phyloP scores from a whole-genome alignment of 2,797 vertebrate species.

The Eidolon dupreanum region DNA sequence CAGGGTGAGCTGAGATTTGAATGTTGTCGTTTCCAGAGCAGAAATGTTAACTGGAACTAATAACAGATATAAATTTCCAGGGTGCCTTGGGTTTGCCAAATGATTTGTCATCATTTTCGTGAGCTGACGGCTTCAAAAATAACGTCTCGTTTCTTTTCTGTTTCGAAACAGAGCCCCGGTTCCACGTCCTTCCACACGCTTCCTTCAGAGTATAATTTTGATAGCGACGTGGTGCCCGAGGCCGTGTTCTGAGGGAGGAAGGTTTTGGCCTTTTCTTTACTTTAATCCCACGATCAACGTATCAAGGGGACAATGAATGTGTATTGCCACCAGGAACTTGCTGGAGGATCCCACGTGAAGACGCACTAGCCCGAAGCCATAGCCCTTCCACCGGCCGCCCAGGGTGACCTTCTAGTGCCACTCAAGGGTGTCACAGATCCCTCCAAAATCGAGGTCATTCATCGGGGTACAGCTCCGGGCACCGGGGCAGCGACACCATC shows the following conservation, averaged over 20 bases:
- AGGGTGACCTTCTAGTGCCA: background rate
- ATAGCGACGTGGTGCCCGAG: constrained; percentile 43
- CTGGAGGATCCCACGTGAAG: background rate
- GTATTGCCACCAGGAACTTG: background rate
- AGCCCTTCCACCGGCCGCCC: background rate
- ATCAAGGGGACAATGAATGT: constrained; percentile 12
- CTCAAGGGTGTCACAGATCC: background rate
- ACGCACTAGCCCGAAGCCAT: background rate
- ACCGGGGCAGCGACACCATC: background rate
- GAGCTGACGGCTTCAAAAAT: constrained; percentile 51
- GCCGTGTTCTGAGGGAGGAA: constrained; percentile 23
- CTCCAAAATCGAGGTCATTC: constrained; percentile 10
- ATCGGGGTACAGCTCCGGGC: background rate
- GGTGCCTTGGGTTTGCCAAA: constrained; percentile 27
- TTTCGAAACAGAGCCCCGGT: constrained; percentile 6
- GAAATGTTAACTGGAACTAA: constrained; percentile 46
- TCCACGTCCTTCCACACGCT: background rate
- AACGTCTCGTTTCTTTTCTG: constrained; percentile 60
- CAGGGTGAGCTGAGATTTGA: background rate
- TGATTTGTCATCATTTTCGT: constrained; percentile 27
- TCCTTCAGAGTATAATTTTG: constrained; percentile 57
- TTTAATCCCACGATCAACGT: background rate
- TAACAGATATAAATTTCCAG: constrained; percentile 29
- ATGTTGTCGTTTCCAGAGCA: background rate
- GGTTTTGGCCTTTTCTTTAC: background rate